Percentiles rank a stretch among this genome's conserved stretches.
Evolutionary conservation across 1,140 invertebrate species (phyloP).

Genomic region (Drosophila nigromelanica): DNA sequence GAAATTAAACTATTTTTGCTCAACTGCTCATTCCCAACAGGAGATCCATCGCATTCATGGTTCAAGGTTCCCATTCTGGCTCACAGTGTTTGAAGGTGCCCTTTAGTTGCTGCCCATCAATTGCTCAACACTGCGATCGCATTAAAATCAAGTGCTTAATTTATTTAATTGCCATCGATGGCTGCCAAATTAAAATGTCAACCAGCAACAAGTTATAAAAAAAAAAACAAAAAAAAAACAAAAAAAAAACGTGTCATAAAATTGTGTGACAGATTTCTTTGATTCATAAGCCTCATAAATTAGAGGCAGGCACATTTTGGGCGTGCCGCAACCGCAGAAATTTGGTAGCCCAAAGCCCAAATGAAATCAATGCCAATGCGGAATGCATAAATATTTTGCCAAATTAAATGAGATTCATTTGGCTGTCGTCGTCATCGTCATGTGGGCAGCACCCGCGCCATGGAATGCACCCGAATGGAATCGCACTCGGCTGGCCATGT

Average conservation of each 20-base stretch:
- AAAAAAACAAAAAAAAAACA: constrained; percentile 29
- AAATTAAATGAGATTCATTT: constrained; percentile 79
- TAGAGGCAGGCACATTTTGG: constrained; percentile 55
- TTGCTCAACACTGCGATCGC: constrained; percentile 65
- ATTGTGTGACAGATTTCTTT: constrained; percentile 78
- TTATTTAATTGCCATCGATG: constrained; percentile 79
- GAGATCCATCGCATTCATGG: background rate
- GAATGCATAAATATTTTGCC: constrained; percentile 78
- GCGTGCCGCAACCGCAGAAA: constrained; percentile 49
- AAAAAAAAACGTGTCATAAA: constrained; percentile 70
- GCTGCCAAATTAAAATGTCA: constrained; percentile 81
- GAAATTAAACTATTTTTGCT: background rate
- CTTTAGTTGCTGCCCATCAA: constrained; percentile 47
- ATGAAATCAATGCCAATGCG: constrained; percentile 73
- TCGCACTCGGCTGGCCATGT: constrained; percentile 11
- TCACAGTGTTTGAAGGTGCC: constrained; percentile 47
- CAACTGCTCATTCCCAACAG: background rate
- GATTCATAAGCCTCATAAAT: constrained; percentile 73
- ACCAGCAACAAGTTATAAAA: constrained; percentile 46
- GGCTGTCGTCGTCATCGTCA: constrained; percentile 68
- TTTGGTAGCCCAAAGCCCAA: constrained; percentile 21
- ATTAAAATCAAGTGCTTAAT: constrained; percentile 67
- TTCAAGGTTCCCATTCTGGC: constrained; percentile 37
- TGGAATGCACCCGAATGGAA: constrained; percentile 51
- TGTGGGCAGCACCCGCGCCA: constrained; percentile 49